Evolutionary conservation across 2,888 invertebrate species (phyloP).

Genomic region (Dryobotodes eremita): DNA sequence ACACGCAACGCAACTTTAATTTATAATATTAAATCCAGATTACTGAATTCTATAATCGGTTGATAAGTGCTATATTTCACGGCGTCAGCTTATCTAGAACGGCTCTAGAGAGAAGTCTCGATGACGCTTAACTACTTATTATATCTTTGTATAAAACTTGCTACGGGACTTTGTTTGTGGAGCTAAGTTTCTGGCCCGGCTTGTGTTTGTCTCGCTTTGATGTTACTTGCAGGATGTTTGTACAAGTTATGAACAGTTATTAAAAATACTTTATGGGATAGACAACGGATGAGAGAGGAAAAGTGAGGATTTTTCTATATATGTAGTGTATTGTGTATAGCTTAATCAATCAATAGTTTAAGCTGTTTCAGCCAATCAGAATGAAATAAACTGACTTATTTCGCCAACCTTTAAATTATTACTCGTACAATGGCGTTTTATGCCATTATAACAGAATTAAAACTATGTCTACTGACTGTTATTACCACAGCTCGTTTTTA

Average conservation of each 20-base stretch:
- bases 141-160: constrained; percentile 40
- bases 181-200: constrained; percentile 41
- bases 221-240: constrained; percentile 30
- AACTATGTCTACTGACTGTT: neutral
- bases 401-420: neutral
- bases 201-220: constrained; percentile 27
- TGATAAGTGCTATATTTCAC: neutral
- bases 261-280: constrained; percentile 22
- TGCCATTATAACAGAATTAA: neutral
- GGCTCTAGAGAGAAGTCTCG: constrained; percentile 9
- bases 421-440: neutral
- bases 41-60: neutral
- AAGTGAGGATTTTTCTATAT: neutral
- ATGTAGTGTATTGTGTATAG: neutral
- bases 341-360: too few relatives aligned
- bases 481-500: neutral
- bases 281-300: neutral
- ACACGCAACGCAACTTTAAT: neutral
- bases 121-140: constrained; percentile 25
- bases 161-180: constrained; percentile 34
- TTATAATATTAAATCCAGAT: neutral
- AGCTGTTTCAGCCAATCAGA: too few relatives aligned
- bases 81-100: constrained; percentile 21
- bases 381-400: neutral
- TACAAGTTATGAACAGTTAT: constrained; percentile 27